Percentiles rank a stretch among this genome's conserved stretches.
Conservation (phyloP, 2,888 invertebrate species). For the Pantelozetes paolii region DNA sequence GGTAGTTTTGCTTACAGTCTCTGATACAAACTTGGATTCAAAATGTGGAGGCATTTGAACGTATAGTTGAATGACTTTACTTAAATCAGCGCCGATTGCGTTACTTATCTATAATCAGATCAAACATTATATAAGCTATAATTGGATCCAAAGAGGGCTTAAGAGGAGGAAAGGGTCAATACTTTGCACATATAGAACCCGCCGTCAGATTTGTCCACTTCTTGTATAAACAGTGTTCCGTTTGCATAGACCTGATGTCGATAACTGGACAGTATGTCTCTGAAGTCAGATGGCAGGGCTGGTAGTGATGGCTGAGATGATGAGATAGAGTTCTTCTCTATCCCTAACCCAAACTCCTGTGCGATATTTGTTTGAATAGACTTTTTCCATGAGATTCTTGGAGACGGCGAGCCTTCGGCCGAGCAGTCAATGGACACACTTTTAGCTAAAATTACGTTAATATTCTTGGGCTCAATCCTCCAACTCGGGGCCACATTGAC, state of each 20-base stretch:
- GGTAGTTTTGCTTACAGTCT: slow-evolving; percentile 30
- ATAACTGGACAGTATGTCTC: slow-evolving; percentile 43
- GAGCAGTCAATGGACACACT: slow-evolving; percentile 45
- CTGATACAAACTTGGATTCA: slow-evolving; percentile 40
- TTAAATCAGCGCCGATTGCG: slow-evolving; percentile 45
- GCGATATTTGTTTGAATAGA: slow-evolving; percentile 4
- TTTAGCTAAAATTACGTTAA: slow-evolving; percentile 43
- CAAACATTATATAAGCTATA: not conserved
- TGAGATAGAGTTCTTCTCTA: not conserved
- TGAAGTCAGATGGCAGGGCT: slow-evolving; percentile 42
- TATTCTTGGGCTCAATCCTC: slow-evolving; percentile 46
- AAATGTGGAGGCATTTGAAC: slow-evolving; percentile 42
- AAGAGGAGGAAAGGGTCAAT: not conserved
- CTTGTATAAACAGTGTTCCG: slow-evolving; percentile 48
- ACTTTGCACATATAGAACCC: slow-evolving; percentile 49
- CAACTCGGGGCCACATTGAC: slow-evolving; percentile 51
- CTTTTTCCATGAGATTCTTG: slow-evolving; percentile 46
- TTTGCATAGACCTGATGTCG: slow-evolving; percentile 44
- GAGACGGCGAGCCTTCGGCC: slow-evolving; percentile 45
- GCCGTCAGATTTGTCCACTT: slow-evolving; percentile 48
- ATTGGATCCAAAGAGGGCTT: not conserved
- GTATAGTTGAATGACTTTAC: slow-evolving; percentile 44
- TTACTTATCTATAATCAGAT: slow-evolving; percentile 42
- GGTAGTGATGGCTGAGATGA: not conserved
- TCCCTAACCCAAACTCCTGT: not conserved